phyloP scores from a whole-genome alignment of 2,113 vertebrate species.

The Hoplias malabaricus region DNA sequence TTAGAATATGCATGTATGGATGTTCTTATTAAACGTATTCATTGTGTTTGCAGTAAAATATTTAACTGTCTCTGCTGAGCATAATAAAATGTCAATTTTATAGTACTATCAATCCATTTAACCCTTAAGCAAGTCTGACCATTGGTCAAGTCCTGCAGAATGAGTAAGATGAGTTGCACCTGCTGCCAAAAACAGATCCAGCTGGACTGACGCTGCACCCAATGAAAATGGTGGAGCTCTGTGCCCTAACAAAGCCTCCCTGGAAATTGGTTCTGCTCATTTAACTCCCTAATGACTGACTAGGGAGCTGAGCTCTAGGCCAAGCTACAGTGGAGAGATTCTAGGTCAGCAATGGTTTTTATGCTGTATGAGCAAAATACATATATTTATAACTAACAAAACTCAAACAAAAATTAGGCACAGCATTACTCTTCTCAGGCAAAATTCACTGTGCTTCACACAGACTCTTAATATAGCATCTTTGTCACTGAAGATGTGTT shows the following conservation, averaged over 20 bases:
- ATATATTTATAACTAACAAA: conserved; percentile 21
- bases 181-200: neutral
- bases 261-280: conserved; percentile 25
- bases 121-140: neutral
- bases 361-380: conserved; percentile 37
- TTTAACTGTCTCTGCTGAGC: neutral
- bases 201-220: conserved; percentile 1
- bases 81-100: too few species aligned
- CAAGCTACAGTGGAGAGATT: conserved; percentile 29
- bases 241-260: conserved; percentile 15
- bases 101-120: neutral
- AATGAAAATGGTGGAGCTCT: neutral
- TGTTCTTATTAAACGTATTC: too few species aligned
- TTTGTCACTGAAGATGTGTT: neutral
- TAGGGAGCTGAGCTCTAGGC: conserved; percentile 29
- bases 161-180: conserved; percentile 13
- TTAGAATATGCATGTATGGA: too few species aligned
- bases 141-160: conserved; percentile 1
- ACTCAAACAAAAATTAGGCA: neutral
- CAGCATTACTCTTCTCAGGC: neutral
- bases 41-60: neutral
- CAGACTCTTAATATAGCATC: neutral
- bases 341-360: conserved; percentile 54
- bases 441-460: conserved; percentile 12
- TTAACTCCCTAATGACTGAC: conserved; percentile 29